phyloP scores from a whole-genome alignment of 2,888 invertebrate species.

The Chouioia cunea region DNA sequence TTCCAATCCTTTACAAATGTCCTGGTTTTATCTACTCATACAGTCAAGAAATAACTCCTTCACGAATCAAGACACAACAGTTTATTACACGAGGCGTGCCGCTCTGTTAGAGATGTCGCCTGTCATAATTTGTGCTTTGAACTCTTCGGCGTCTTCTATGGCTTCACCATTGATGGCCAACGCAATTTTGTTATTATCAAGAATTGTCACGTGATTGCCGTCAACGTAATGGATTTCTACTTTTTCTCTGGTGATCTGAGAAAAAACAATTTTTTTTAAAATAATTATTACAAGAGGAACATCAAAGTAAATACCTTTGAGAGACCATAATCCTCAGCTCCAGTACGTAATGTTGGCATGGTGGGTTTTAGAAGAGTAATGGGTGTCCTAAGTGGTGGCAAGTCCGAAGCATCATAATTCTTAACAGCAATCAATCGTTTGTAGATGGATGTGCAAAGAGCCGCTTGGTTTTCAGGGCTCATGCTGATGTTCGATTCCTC shows the following conservation, averaged over 20 bases:
- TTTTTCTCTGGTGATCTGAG: constrained; percentile 70
- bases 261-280: constrained; percentile 36
- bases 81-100: not conserved
- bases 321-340: constrained; percentile 78
- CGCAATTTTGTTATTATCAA: constrained; percentile 76
- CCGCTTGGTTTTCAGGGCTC: constrained; percentile 66
- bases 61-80: no score
- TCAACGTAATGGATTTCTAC: constrained; percentile 77
- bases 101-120: not conserved
- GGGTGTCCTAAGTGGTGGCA: constrained; percentile 72
- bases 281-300: not conserved
- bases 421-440: constrained; percentile 72
- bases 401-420: constrained; percentile 68
- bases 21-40: no score
- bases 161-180: constrained; percentile 63
- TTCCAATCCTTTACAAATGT: no score
- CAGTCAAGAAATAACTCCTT: no score
- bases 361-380: constrained; percentile 77
- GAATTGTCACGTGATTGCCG: constrained; percentile 79
- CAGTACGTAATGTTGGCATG: constrained; percentile 70
- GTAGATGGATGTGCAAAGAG: constrained; percentile 68
- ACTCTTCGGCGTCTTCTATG: constrained; percentile 57
- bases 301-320: constrained; percentile 56
- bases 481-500: constrained; percentile 56
- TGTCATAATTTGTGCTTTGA: constrained; percentile 56